Base-by-base conservation (phyloP, 1,140 invertebrate genomes). In the Lepidostoma basale region DNA sequence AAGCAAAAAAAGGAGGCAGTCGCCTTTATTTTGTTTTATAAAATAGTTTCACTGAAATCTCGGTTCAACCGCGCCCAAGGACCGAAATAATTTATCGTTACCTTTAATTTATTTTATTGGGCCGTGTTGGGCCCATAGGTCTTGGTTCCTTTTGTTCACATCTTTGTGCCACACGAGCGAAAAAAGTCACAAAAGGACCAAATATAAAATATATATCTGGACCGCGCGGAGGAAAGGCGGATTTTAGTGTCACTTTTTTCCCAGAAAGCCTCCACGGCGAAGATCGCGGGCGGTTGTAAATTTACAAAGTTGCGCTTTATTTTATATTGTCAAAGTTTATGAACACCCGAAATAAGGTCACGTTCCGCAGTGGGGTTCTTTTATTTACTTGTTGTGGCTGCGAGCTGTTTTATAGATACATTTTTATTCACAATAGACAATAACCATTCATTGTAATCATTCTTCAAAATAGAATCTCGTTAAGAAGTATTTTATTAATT, bases 31-130 rank as follows among this genome's bases (percentile, higher is more conserved):
- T n/a, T n/a, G n/a, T n/a, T n/a, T n/a, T n/a, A n/a, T n/a, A n/a
- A n/a, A n/a, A n/a, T n/a, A n/a, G n/a, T n/a, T n/a, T n/a, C n/a
- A n/a, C n/a, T n/a, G n/a, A n/a, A n/a, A n/a, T n/a, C n/a, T n/a
- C n/a, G n/a, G n/a, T n/a, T n/a, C n/a, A n/a, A n/a, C 14, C 22
- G 59, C 39, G 45, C 64, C 44, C 42, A 68, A 52, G 66, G 65
- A 72, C 62, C 65, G 65, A 18, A 36, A 18, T 30, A 52, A 40
- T 60, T 56, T 56, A 56, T 56, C 10, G 30, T 20, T 18, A 2
- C 18, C 52, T 45, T 49, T 67, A 63, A 71, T 68, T 72, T 72
- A 72, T 72, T 72, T 72, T 72, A 72, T 72, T 65, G 70, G 70
- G 16, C 64, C 33, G 23, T 23, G 42, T 65, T 44, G 16, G 59